Conservation (phyloP, 2,888 invertebrate species). For the Folsomia candida region DNA sequence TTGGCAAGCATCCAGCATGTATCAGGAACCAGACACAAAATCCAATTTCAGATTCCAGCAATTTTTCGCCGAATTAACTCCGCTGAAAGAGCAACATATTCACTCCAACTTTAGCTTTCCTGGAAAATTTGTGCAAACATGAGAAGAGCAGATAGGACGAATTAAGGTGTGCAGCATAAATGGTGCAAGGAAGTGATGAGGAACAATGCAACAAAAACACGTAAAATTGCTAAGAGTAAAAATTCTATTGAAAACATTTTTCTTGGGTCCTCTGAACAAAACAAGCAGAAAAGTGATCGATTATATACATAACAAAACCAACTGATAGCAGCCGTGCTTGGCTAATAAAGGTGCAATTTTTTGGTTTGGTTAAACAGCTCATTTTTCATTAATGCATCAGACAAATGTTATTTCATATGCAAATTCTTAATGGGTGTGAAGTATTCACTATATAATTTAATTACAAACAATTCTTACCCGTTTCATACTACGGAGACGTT, state of each 20-base stretch:
- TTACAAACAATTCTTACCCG: neutral
- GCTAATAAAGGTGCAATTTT: neutral
- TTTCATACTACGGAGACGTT: neutral
- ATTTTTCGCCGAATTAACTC: neutral
- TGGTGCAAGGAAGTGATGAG: neutral
- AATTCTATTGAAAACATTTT: too few species aligned
- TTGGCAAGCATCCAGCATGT: neutral
- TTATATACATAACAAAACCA: too few species aligned
- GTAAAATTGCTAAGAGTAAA: too few species aligned
- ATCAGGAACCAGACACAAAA: neutral
- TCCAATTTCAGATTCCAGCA: neutral
- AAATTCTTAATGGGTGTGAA: too few species aligned
- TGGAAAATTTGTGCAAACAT: neutral
- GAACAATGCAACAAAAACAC: neutral
- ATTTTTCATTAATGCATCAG: neutral
- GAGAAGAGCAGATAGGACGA: neutral
- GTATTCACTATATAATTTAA: neutral
- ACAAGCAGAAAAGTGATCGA: too few species aligned
- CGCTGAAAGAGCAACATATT: neutral
- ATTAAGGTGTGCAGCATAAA: neutral
- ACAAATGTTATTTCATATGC: too few species aligned
- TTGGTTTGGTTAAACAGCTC: neutral
- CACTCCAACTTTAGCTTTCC: neutral
- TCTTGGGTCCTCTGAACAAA: too few species aligned
- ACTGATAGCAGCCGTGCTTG: neutral